Percentiles rank a stretch among this genome's conserved stretches.
These are phyloP conservation scores for Tribolium castaneum DNA, from an alignment of 1,140 invertebrate genomes.

Conservation along the genomic window DNA sequence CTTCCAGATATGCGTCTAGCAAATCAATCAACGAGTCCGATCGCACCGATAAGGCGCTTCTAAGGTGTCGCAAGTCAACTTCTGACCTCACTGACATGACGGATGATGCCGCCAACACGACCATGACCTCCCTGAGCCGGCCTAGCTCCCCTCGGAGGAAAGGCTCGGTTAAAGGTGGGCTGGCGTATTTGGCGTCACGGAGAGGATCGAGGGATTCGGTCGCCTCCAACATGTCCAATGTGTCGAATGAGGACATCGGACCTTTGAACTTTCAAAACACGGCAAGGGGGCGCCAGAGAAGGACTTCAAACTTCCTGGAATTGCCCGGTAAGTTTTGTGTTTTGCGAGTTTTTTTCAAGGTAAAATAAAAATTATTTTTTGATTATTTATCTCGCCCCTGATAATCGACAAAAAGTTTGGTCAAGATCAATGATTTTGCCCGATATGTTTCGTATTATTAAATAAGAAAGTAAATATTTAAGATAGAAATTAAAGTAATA, in stretches of 20 bases:
- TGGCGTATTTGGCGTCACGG: conserved; percentile 78
- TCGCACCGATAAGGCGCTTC: conserved; percentile 46
- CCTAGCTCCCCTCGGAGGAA: conserved; percentile 70
- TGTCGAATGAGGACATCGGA: conserved; percentile 81
- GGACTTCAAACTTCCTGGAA: conserved; percentile 89
- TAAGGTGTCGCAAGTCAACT: conserved; percentile 74
- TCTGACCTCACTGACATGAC: conserved; percentile 78
- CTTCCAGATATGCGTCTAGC: conserved; percentile 52
- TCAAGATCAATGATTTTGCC: too few species aligned
- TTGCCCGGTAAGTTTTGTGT: conserved; percentile 74
- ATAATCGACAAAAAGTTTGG: too few species aligned
- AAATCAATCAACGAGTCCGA: conserved; percentile 58
- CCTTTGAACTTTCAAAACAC: conserved; percentile 82
- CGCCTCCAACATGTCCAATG: conserved; percentile 74
- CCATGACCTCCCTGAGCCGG: conserved; percentile 71
- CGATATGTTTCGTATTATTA: too few species aligned
- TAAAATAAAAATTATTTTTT: not conserved
- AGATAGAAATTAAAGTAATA: too few species aligned
- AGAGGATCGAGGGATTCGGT: conserved; percentile 77
- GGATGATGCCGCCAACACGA: conserved; percentile 69
- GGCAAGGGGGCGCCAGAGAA: conserved; percentile 76
- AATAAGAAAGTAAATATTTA: too few species aligned
- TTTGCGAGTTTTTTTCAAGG: not conserved
- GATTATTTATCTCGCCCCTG: not conserved
- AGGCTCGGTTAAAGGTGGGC: conserved; percentile 73